Base-by-base conservation (phyloP, 2,888 invertebrate genomes). In the Therioaphis trifolii region DNA sequence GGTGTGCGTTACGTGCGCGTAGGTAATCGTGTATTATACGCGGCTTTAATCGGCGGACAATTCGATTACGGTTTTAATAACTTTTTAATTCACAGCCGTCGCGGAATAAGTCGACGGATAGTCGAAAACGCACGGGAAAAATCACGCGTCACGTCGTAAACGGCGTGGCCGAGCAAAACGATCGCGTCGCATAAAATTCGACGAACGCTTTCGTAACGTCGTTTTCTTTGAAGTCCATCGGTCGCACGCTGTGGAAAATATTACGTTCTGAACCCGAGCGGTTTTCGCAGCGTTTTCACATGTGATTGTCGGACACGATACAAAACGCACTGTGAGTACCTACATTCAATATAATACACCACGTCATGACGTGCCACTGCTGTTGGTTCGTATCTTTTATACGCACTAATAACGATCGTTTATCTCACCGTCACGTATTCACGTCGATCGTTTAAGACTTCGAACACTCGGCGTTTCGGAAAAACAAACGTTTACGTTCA, bases 251-350 rank as follows among this genome's bases (percentile, higher is more conserved):
- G 18, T 24, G 46, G 46, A 71, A 46, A 18, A n/a, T n/a, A n/a
- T n/a, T n/a, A n/a, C n/a, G n/a, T 68, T 68, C 68, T 40, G 14
- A 21, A 21, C 14, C 12, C n/a, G 24, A 12, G 40, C 24, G 9
- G n/a, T 18, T 46, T 18, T 5, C 68, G 4, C 46, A 27, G 69
- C 27, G n/a, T 46, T 27, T 71, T 46, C 7, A 46, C 46, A 46
- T n/a, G 69, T 71, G 69, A 71, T 24, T 27, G 46, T 24, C 46
- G 21, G 69, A 27, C 46, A 27, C 46, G 18, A 18, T 27, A 71
- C 18, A n/a, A n/a, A n/a, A 69, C 46, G 14, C 43, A 69, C 7
- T 43, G 68, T 69, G 24, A 69, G 68, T 69, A 69, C 12, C 14
- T 21, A 7, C 21, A 68, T n/a, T n/a, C n/a, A n/a, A n/a, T n/a